Percentiles rank a stretch among this genome's conserved stretches.
Evolutionary conservation across 2,113 vertebrate genomes (phyloP).

Genomic region (Sciurus niger): DNA sequence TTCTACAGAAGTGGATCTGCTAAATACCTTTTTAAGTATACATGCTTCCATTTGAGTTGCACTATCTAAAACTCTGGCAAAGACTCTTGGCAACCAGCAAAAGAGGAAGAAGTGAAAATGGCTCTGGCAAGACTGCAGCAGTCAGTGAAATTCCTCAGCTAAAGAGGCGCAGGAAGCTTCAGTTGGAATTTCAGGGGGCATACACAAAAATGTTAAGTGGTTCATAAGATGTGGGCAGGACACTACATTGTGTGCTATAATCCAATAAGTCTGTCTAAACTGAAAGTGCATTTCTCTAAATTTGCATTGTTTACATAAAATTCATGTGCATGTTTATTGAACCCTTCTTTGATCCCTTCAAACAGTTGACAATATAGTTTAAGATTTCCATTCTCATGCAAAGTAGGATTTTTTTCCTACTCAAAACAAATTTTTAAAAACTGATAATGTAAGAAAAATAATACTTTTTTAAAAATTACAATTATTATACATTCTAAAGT

Average conservation of each 20-base stretch:
- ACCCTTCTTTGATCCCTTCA: not conserved
- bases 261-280: not conserved
- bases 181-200: not conserved
- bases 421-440: not conserved
- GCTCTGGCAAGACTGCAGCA: not conserved
- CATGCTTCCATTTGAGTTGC: not conserved
- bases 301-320: not conserved
- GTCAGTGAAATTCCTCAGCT: not conserved
- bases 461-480: not conserved
- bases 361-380: not conserved
- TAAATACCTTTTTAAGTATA: not conserved
- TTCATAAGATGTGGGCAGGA: not conserved
- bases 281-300: not conserved
- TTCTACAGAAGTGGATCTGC: not conserved
- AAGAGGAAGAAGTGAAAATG: not conserved
- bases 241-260: not conserved
- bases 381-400: not conserved
- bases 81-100: not conserved
- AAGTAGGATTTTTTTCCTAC: not conserved
- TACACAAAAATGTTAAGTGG: not conserved
- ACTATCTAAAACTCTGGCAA: not conserved
- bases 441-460: not conserved
- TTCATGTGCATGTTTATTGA: not conserved
- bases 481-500: slow-evolving; percentile 33
- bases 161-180: not conserved